phyloP scores from a whole-genome alignment of 1,140 invertebrate species.

The Drosophila albomicans region DNA sequence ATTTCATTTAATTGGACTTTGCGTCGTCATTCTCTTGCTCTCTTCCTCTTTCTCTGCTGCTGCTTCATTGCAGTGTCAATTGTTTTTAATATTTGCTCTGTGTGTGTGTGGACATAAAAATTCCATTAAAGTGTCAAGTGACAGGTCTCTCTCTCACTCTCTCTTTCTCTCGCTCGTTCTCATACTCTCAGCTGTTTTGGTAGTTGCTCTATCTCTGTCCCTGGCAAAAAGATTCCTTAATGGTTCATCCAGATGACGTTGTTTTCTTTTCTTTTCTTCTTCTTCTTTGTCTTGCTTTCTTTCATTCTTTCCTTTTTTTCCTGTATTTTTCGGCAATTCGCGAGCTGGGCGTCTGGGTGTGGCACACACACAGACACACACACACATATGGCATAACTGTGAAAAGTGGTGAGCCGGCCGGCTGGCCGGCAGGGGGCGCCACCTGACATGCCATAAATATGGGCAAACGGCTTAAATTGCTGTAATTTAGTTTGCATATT shows the following conservation, averaged over 20 bases:
- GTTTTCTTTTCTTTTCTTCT: constrained; percentile 2
- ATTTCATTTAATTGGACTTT: constrained; percentile 13
- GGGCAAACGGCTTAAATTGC: constrained; percentile 57
- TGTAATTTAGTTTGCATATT: constrained; percentile 64
- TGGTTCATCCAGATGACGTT: constrained; percentile 16
- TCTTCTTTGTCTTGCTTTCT: not conserved
- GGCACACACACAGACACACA: constrained; percentile 1
- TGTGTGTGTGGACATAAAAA: constrained; percentile 60
- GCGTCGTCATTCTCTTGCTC: not conserved
- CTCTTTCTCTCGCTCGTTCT: constrained; percentile 5
- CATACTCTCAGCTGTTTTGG: not conserved
- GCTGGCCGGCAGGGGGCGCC: constrained; percentile 47
- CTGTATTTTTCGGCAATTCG: constrained; percentile 13
- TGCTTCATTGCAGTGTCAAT: constrained; percentile 6
- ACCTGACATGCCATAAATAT: constrained; percentile 50
- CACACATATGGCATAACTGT: constrained; percentile 29
- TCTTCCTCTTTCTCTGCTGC: not conserved
- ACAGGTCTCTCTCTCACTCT: constrained; percentile 40
- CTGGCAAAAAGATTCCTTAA: constrained; percentile 8
- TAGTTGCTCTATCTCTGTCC: not conserved
- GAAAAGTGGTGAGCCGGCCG: constrained; percentile 30
- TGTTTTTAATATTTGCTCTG: constrained; percentile 13
- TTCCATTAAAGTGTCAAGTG: constrained; percentile 78
- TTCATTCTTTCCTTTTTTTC: not conserved
- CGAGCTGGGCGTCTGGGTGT: constrained; percentile 16